Evolutionary conservation across 2,888 invertebrate genomes (phyloP), one percentile per base, ranked within the genome.

Genomic region (Mythimna ferrago): DNA sequence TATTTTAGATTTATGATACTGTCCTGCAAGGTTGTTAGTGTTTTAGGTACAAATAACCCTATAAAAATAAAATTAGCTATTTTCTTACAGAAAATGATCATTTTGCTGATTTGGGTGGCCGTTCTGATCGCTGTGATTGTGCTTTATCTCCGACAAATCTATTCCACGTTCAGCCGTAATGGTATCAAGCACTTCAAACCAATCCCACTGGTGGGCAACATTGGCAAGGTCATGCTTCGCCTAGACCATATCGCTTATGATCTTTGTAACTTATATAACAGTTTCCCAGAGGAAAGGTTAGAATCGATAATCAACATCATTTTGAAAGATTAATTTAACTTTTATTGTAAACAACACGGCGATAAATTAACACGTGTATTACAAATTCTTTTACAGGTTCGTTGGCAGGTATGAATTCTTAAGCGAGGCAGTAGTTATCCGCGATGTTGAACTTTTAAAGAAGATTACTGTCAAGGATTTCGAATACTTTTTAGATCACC

Each of bases 381-480:
- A 48, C 48, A 48, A 48, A 48, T 48, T 53, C 9, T 19, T 53
- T 57, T 35, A 19, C 58, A 58, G 38, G 26, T 66, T 66, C 19
- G 26, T 66, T 2, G 66, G 66, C 11, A 21, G 66, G 26, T 57
- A 41, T 41, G 66, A 66, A 66, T 56, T 66, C 7, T 66, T 66
- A 56, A 66, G 7, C 16, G 38, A 56, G 7, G 16, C 38, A 19
- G 38, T 65, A 6, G 21, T 66, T 4, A 66, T 97, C n/a, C 89
- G 92, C 2, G 96, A 97, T 82, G 86, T 96, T 0, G 96, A 97
- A 35, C 71, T 97, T 16, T 71, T 97, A 11, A 66, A 66, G 19
- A 66, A 66, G 0, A 97, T 97, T 7, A 89, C 94, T 0, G 90
- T 97, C 2, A 97, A 97, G 78, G 96, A 97, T 82, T 97, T 97